A percentile compares a stretch with the other conserved stretches of the same genome.
Evolutionary conservation across 2,113 vertebrate species (phyloP).

Genomic region (Trochalopteron elliotii): DNA sequence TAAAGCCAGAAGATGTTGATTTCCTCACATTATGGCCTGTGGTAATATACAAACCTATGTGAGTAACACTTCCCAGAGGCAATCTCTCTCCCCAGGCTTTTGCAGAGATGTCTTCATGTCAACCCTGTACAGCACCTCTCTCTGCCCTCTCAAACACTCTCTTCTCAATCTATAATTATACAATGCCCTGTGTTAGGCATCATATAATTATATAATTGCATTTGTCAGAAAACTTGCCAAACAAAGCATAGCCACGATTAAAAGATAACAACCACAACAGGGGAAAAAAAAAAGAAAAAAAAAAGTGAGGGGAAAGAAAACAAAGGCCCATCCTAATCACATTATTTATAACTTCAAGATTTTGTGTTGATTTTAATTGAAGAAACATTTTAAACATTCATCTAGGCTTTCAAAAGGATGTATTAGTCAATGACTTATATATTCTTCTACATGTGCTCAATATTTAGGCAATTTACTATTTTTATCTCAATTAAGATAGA

Average conservation of each 20-base stretch:
- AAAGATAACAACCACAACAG: not conserved
- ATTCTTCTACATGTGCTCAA: constrained; percentile 76
- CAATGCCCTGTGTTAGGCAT: not conserved
- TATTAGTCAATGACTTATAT: constrained; percentile 77
- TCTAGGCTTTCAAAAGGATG: constrained; percentile 68
- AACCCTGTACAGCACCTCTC: not conserved
- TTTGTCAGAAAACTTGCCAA: not conserved
- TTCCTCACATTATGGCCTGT: not conserved
- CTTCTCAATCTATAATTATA: not conserved
- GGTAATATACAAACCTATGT: not conserved
- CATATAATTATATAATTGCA: not conserved
- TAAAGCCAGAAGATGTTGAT: not conserved
- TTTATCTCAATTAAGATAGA: constrained; percentile 78
- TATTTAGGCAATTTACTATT: constrained; percentile 80
- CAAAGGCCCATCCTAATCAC: constrained; percentile 23
- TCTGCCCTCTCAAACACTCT: not conserved
- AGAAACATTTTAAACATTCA: constrained; percentile 74
- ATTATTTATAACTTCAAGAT: constrained; percentile 70
- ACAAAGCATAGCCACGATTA: not conserved
- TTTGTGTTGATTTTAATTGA: constrained; percentile 68
- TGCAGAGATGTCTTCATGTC: not conserved
- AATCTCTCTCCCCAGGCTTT: not conserved
- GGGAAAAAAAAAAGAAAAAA: accelerated
- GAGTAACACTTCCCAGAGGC: not conserved
- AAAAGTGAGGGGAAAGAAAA: not conserved